These are phyloP conservation scores for Boulengeromyrus knoepffleri DNA, from an alignment of 2,113 vertebrate genomes.

Conservation along the genomic window DNA sequence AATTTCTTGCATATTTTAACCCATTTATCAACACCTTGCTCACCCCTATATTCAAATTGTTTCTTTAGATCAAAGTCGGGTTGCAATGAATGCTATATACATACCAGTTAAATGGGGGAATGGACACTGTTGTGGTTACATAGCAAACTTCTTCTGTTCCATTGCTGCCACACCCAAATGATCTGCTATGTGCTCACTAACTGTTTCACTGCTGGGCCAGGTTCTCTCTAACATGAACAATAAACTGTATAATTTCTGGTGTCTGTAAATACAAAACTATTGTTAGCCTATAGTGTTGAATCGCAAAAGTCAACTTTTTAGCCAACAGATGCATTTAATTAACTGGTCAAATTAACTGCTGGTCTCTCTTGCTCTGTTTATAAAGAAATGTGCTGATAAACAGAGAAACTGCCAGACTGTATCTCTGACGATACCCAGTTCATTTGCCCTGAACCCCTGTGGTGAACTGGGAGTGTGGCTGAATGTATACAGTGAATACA, in stretches of 20 bases:
- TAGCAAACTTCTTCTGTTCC: slow-evolving; percentile 19
- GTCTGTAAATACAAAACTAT: not conserved
- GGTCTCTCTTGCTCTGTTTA: not conserved
- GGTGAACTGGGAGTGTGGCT: not conserved
- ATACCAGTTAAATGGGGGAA: slow-evolving; percentile 42
- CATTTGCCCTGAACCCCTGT: not conserved
- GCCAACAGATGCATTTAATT: not conserved
- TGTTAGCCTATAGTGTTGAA: not conserved
- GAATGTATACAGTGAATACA: not conserved
- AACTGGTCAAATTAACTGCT: not conserved
- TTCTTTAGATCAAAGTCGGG: slow-evolving; percentile 42
- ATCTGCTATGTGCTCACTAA: not conserved
- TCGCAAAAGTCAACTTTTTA: not conserved
- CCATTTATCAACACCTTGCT: slow-evolving; percentile 27
- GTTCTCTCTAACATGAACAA: not conserved
- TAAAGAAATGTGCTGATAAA: not conserved
- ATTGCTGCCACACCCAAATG: not conserved
- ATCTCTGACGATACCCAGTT: not conserved
- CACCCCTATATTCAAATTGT: slow-evolving; percentile 37
- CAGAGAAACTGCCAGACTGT: not conserved
- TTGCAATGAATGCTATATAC: slow-evolving; percentile 56
- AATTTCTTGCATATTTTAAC: slow-evolving; percentile 43
- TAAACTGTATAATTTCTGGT: not conserved
- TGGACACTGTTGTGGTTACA: slow-evolving; percentile 27
- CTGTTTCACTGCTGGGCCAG: not conserved